Base-by-base conservation (phyloP, 2,797 vertebrate species). In the Cryptoprocta ferox region DNA sequence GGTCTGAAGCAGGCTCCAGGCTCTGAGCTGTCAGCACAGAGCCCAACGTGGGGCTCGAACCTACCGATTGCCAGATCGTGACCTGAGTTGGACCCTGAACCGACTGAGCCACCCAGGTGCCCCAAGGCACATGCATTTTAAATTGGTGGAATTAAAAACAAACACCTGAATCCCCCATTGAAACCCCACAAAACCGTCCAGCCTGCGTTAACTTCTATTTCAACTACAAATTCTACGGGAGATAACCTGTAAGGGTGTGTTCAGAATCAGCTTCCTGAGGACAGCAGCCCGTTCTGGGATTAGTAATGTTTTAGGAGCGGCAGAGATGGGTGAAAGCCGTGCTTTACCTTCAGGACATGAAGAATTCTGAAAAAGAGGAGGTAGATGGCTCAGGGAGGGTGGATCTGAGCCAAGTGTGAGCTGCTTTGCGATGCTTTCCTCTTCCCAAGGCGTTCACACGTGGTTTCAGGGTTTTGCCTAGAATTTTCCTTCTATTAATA, bases 401-500 rank as follows among this genome's bases (percentile, higher is more conserved):
- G 15, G 10, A 2, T 3, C 13, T 0, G 26, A 45, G 37, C 35
- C 24, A 1, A 18, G 24, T 14, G 3, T 32, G 28, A 32, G 1
- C 15, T 6, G n/a, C 66, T 66, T 30, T 9, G 18, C 0, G 2
- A 4, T 3, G 42, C 15, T 26, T 35, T 6, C 2, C 26, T 13
- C 70, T 94, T 81, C 35, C 10, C 8, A 30, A 14, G 28, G 61
- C 18, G 11, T 6, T 30, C 9, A 6, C 39, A 13, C 12, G 0
- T 0, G 32, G 37, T 6, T 65, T 65, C 7, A 39, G 50, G 24
- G 5, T 26, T 84, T 53, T 63, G 3, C n/a, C 35, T 48, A 73
- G 83, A 39, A 50, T 75, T 92, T 84, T 76, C 53, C 28, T 94
- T 79, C 50, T 24, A 39, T 50, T 80, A 94, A 73, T 75, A 75